phyloP scores from a whole-genome alignment of 2,888 invertebrate species.

The Nymphalis c-album region DNA sequence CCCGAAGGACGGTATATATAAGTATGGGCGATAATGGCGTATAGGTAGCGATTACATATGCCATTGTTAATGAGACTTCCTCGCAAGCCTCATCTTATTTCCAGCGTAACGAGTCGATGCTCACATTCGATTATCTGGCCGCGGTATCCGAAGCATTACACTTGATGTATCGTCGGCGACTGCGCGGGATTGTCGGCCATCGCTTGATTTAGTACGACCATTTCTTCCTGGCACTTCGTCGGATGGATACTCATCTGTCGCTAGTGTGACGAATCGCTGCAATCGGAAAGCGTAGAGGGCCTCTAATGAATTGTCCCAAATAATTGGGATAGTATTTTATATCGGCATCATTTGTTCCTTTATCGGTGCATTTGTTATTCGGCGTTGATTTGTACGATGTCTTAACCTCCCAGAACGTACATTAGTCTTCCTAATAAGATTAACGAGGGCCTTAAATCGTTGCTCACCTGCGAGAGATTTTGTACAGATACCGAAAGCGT shows the following conservation, averaged over 20 bases:
- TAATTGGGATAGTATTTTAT: slow-evolving; percentile 81
- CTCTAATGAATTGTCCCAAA: slow-evolving; percentile 81
- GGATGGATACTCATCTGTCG: slow-evolving; percentile 75
- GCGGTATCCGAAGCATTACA: slow-evolving; percentile 81
- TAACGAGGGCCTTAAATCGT: slow-evolving; percentile 44
- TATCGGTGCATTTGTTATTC: slow-evolving; percentile 75
- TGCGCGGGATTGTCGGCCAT: slow-evolving; percentile 77
- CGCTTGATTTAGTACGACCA: slow-evolving; percentile 76
- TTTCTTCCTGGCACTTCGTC: slow-evolving; percentile 78
- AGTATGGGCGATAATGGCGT: slow-evolving; percentile 42
- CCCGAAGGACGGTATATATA: slow-evolving; percentile 9
- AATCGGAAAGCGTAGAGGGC: slow-evolving; percentile 72
- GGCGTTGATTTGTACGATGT: slow-evolving; percentile 75
- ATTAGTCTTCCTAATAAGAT: slow-evolving; percentile 47
- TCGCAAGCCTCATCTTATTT: slow-evolving; percentile 77
- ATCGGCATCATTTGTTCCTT: slow-evolving; percentile 74
- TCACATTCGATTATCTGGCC: slow-evolving; percentile 81
- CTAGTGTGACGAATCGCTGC: slow-evolving; percentile 73
- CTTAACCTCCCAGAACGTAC: slow-evolving; percentile 58
- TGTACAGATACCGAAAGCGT: slow-evolving; percentile 36
- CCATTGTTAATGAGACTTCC: slow-evolving; percentile 51
- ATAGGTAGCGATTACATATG: slow-evolving; percentile 48
- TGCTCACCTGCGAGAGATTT: slow-evolving; percentile 42
- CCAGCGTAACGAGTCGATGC: slow-evolving; percentile 80
- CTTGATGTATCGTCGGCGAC: slow-evolving; percentile 80